Percentiles rank a stretch among this genome's conserved stretches.
Conservation (phyloP, 2,888 invertebrate genomes). For the Catocala fraxini region DNA sequence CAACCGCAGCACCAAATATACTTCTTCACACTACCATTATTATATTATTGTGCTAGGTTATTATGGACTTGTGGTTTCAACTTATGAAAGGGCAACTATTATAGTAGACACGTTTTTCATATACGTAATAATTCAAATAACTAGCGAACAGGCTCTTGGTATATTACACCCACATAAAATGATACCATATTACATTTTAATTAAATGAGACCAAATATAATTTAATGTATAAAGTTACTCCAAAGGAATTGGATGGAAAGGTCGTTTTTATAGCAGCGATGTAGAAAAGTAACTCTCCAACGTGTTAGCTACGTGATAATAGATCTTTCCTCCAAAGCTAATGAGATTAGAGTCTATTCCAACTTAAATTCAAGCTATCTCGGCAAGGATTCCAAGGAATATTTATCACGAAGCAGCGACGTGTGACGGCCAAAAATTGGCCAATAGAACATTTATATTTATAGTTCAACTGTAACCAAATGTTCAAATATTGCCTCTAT, state of each 20-base stretch:
- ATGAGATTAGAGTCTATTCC: too few relatives aligned
- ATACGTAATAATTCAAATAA: constrained; percentile 16
- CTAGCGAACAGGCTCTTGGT: neutral
- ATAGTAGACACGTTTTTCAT: constrained; percentile 22
- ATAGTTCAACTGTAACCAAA: too few relatives aligned
- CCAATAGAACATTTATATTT: too few relatives aligned
- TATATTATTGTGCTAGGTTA: constrained; percentile 34
- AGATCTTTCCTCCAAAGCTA: neutral
- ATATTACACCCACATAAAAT: constrained; percentile 31
- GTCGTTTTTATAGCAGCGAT: constrained; percentile 22
- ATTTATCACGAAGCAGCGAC: too few relatives aligned
- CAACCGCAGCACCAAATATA: constrained; percentile 35
- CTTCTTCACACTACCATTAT: constrained; percentile 30
- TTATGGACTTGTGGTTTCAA: constrained; percentile 29
- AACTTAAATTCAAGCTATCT: too few relatives aligned
- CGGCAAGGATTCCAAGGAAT: too few relatives aligned
- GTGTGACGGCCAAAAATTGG: too few relatives aligned
- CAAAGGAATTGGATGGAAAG: constrained; percentile 20
- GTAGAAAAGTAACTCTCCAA: constrained; percentile 15
- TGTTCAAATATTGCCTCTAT: too few relatives aligned
- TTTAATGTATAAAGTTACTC: constrained; percentile 20
- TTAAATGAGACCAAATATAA: constrained; percentile 31
- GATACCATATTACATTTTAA: constrained; percentile 35
- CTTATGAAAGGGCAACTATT: constrained; percentile 15
- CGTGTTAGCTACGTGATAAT: constrained; percentile 3